These are phyloP conservation scores for Spinibarbus caldwelli DNA, from an alignment of 2,797 vertebrate species.

Conservation along the genomic window DNA sequence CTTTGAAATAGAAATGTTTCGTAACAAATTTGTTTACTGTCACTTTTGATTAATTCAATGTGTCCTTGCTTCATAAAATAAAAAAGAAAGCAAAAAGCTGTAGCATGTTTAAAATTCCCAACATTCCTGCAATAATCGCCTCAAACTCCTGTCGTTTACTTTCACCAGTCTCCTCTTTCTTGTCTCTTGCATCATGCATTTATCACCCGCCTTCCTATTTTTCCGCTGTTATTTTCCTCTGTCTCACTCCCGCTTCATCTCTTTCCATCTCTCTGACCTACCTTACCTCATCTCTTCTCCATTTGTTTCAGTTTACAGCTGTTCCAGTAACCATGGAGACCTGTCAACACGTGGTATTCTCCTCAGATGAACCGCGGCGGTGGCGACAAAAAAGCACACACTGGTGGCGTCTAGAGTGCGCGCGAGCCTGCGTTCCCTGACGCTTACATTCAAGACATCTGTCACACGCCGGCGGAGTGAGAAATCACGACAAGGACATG, in stretches of 20 bases:
- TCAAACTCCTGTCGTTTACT: not conserved
- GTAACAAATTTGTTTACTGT: not conserved
- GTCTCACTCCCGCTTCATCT: not conserved
- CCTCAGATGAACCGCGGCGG: constrained; percentile 61
- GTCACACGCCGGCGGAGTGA: not conserved
- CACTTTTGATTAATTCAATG: not conserved
- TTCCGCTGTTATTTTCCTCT: not conserved
- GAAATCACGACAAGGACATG: constrained; percentile 20
- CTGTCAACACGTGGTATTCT: constrained; percentile 62
- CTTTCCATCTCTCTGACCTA: constrained; percentile 21
- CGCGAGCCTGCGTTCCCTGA: constrained; percentile 6
- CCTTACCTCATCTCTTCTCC: constrained; percentile 31
- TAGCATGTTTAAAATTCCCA: not conserved
- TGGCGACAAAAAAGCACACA: constrained; percentile 44
- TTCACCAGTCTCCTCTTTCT: constrained; percentile 30
- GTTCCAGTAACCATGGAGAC: constrained; percentile 59
- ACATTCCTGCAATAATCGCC: not conserved
- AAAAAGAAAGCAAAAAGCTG: not conserved
- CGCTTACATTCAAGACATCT: constrained; percentile 27
- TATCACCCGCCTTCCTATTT: not conserved
- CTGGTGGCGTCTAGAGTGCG: constrained; percentile 31
- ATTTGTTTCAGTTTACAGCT: constrained; percentile 48
- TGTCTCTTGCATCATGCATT: constrained; percentile 26
- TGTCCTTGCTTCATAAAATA: not conserved
- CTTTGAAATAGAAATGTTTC: not conserved